These are phyloP conservation scores for Caiman crocodilus DNA, from an alignment of 2,797 vertebrate species.

Conservation along the genomic window DNA sequence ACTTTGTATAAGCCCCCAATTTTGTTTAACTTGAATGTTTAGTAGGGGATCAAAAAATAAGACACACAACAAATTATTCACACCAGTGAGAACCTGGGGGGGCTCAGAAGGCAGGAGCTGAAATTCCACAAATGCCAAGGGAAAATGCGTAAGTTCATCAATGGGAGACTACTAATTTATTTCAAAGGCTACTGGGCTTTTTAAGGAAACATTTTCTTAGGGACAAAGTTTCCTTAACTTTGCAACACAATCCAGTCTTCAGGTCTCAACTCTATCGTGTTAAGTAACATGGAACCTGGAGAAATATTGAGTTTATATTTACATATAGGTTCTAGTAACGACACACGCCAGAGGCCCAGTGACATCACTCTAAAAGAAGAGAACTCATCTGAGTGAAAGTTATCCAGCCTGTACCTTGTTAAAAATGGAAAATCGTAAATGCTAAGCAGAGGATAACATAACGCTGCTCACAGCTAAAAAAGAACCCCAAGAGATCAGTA, in stretches of 20 bases:
- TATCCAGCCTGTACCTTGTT: not conserved
- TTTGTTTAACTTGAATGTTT: no score
- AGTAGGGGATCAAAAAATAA: no score
- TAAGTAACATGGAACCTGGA: not conserved
- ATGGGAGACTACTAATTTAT: not conserved
- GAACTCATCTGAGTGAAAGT: not conserved
- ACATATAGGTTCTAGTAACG: not conserved
- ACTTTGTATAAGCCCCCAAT: no score
- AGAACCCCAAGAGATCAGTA: slow-evolving; percentile 23
- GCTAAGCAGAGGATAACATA: slow-evolving; percentile 43
- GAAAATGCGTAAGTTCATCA: not conserved
- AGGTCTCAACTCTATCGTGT: not conserved
- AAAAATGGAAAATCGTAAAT: slow-evolving; percentile 3
- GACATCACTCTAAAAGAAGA: not conserved
- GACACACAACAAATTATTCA: not conserved
- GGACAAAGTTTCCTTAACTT: not conserved
- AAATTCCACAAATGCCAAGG: not conserved
- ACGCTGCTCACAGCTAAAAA: slow-evolving; percentile 32
- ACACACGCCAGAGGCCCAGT: not conserved
- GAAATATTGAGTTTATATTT: not conserved
- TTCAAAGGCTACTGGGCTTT: not conserved
- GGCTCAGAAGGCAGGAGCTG: not conserved
- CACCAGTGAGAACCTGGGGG: fast-evolving
- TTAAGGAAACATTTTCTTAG: not conserved
- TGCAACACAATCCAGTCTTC: not conserved